A percentile compares a stretch with the other conserved stretches of the same genome.
These are phyloP conservation scores for Hemichromis elongatus DNA, from an alignment of 2,113 vertebrate species.

Conservation along the genomic window DNA sequence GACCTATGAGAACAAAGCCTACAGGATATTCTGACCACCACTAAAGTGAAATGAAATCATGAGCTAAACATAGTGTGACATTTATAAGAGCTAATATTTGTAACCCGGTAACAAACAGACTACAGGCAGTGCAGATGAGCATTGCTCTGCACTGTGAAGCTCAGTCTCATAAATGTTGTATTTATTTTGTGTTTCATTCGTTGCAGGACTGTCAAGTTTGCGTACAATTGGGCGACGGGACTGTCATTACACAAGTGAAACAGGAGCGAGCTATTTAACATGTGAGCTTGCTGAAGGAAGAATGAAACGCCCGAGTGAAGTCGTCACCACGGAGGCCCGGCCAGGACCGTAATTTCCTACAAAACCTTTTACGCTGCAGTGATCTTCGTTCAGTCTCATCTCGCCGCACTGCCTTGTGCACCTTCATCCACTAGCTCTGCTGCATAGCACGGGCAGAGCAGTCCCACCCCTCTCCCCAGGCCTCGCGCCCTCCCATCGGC, in stretches of 20 bases:
- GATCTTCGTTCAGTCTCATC: background rate
- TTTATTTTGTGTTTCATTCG: background rate
- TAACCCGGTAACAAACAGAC: background rate
- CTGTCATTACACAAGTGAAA: background rate
- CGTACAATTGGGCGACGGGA: conserved; percentile 6
- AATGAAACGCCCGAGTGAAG: background rate
- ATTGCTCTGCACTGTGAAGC: background rate
- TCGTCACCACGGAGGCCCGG: background rate
- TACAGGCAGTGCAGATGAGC: background rate
- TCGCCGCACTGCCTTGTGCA: background rate
- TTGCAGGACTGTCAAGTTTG: conserved; percentile 8
- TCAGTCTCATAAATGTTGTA: background rate
- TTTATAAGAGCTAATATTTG: background rate
- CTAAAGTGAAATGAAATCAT: background rate
- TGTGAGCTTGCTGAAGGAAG: background rate
- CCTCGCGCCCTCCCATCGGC: conserved; percentile 5
- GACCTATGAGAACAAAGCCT: background rate
- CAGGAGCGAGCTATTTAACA: background rate
- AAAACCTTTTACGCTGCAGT: background rate
- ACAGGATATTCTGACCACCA: background rate
- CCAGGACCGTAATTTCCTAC: background rate
- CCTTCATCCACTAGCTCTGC: background rate
- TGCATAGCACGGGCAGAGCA: background rate
- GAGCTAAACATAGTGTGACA: background rate
- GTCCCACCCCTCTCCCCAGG: background rate